Evolutionary conservation across 2,888 invertebrate species (phyloP).

Genomic region (Conus canariensis): DNA sequence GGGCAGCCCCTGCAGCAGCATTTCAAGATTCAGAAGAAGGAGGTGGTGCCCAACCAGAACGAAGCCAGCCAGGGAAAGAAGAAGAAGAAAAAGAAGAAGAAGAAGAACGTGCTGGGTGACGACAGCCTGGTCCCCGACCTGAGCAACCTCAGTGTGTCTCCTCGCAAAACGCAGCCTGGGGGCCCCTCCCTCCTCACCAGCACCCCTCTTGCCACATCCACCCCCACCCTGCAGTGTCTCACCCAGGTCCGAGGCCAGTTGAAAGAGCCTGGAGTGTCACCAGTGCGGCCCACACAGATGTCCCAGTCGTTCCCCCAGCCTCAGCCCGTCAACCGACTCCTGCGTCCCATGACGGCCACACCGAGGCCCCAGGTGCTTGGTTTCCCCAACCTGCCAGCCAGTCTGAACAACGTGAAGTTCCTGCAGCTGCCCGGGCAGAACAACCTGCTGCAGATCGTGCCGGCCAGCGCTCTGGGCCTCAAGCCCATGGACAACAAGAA

Average conservation of each 20-base stretch:
- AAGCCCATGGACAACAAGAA: constrained; percentile 21
- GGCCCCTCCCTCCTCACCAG: background rate
- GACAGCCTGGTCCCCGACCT: constrained; percentile 33
- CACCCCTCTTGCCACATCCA: background rate
- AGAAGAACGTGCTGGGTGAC: background rate
- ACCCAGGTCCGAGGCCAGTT: background rate
- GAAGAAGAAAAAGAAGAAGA: constrained; percentile 40
- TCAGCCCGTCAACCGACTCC: background rate
- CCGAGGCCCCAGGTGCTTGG: background rate
- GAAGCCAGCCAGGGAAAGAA: background rate
- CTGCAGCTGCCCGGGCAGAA: constrained; percentile 46
- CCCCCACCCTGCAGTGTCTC: background rate
- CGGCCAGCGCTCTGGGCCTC: constrained; percentile 25
- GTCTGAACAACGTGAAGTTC: constrained; percentile 42
- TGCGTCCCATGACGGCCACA: background rate
- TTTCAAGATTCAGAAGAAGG: background rate
- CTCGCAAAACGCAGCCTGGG: background rate
- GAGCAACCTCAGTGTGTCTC: constrained; percentile 29
- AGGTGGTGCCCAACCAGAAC: no score
- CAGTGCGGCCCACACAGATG: background rate
- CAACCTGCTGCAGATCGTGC: constrained; percentile 44
- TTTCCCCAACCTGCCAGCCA: background rate
- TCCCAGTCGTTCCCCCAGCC: background rate
- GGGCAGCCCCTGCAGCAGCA: constrained; percentile 20
- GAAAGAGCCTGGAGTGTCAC: background rate